Evolutionary conservation across 2,113 vertebrate genomes (phyloP).

Genomic region (Oophaga pumilio): DNA sequence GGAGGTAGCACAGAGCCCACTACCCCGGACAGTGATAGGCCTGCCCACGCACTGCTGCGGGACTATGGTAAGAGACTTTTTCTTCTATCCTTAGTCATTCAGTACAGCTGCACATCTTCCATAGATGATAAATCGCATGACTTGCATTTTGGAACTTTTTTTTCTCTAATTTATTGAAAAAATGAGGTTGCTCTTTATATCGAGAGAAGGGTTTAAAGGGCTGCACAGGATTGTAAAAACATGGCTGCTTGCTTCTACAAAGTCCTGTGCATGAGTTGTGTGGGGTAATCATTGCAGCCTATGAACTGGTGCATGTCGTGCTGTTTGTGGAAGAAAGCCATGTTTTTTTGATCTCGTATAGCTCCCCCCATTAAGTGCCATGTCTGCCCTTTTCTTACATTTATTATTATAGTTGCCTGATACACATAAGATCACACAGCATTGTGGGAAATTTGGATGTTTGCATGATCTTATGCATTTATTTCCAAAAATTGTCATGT

Average conservation of each 20-base stretch:
- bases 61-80: constrained; percentile 84
- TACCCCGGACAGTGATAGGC: constrained; percentile 88
- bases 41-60: constrained; percentile 86
- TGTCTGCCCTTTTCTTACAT: not conserved
- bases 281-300: not conserved
- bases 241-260: too few species aligned
- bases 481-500: constrained; percentile 24
- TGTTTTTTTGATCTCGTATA: not conserved
- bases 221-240: too few species aligned
- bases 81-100: not conserved
- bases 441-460: not conserved
- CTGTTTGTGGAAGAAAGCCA: not conserved
- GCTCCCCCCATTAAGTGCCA: not conserved
- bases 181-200: too few species aligned
- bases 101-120: not conserved
- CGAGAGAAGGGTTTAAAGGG: too few species aligned
- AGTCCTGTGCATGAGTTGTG: too few species aligned
- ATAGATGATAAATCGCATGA: not conserved
- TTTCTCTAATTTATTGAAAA: not conserved
- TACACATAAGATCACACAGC: not conserved
- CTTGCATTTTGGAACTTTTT: not conserved
- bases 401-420: not conserved
- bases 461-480: constrained; percentile 5
- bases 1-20: constrained; percentile 87
- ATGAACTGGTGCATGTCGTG: not conserved